A percentile compares a stretch with the other conserved stretches of the same genome.
Conservation (phyloP, 2,113 vertebrate genomes). For the Glaucomys volans region DNA sequence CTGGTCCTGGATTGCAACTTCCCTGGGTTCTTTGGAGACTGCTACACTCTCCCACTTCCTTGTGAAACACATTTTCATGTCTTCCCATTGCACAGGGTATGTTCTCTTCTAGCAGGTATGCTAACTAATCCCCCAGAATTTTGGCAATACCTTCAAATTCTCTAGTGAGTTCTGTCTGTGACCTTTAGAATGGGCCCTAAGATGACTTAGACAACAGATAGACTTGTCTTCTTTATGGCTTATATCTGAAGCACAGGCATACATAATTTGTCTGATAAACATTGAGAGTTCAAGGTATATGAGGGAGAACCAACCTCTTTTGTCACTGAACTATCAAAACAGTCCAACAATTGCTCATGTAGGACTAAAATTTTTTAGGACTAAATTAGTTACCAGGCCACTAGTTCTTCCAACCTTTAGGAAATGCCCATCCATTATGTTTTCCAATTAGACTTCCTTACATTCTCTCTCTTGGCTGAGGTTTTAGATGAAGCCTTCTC, state of each 20-base stretch:
- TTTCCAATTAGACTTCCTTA: neutral
- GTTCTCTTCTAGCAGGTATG: neutral
- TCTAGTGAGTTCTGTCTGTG: neutral
- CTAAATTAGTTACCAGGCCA: neutral
- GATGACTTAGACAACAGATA: neutral
- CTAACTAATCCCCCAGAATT: neutral
- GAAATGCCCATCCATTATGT: neutral
- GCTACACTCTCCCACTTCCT: fast-evolving
- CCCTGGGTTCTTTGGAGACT: neutral
- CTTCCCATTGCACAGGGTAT: neutral
- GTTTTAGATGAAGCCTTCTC: neutral
- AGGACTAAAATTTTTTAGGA: neutral
- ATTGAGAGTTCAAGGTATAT: neutral
- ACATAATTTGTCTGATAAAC: neutral
- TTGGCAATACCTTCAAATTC: neutral
- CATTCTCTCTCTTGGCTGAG: neutral
- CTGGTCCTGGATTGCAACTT: neutral
- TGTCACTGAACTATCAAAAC: neutral
- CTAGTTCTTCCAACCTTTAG: neutral
- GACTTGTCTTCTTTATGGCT: neutral
- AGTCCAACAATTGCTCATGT: neutral
- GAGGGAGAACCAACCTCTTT: neutral
- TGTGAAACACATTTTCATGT: neutral
- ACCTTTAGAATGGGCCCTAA: neutral
- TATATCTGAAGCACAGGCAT: neutral